These are phyloP conservation scores for Chaetops frenatus DNA, from an alignment of 2,113 vertebrate species.

Conservation along the genomic window DNA sequence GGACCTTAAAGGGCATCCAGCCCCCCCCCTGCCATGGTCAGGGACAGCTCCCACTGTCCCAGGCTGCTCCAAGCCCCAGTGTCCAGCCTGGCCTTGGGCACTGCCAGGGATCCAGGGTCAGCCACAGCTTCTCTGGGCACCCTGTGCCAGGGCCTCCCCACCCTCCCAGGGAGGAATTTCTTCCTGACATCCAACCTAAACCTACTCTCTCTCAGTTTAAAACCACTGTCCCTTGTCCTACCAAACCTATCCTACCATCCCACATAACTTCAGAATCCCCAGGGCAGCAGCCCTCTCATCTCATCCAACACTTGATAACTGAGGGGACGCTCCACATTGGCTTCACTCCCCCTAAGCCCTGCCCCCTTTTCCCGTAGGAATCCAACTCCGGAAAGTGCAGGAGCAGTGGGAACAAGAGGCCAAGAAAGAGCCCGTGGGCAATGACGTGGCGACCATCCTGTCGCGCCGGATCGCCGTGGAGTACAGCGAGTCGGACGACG, in stretches of 20 bases:
- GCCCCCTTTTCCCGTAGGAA: constrained; percentile 61
- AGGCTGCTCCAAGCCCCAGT: not conserved
- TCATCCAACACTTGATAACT: not conserved
- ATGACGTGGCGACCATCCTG: constrained; percentile 90
- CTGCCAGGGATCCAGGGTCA: not conserved
- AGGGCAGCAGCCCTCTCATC: rapidly evolving
- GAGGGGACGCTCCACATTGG: rapidly evolving
- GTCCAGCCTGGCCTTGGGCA: rapidly evolving
- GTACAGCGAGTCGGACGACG: constrained; percentile 93
- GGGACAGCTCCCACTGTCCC: not conserved
- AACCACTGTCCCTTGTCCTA: not conserved
- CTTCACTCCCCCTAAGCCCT: not conserved
- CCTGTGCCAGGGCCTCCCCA: not conserved
- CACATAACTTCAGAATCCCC: rapidly evolving
- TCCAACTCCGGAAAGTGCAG: constrained; percentile 93
- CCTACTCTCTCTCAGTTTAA: not conserved
- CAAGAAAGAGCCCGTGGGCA: constrained; percentile 88
- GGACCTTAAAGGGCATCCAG: not conserved
- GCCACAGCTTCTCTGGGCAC: not conserved
- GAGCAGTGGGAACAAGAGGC: constrained; percentile 92
- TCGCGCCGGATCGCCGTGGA: constrained; percentile 90
- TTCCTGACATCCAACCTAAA: not conserved
- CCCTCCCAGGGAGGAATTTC: not conserved
- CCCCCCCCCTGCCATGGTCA: not conserved
- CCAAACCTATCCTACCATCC: not conserved